Conservation (phyloP, 2,113 vertebrate genomes). For the Chaetorhynchus papuensis region DNA sequence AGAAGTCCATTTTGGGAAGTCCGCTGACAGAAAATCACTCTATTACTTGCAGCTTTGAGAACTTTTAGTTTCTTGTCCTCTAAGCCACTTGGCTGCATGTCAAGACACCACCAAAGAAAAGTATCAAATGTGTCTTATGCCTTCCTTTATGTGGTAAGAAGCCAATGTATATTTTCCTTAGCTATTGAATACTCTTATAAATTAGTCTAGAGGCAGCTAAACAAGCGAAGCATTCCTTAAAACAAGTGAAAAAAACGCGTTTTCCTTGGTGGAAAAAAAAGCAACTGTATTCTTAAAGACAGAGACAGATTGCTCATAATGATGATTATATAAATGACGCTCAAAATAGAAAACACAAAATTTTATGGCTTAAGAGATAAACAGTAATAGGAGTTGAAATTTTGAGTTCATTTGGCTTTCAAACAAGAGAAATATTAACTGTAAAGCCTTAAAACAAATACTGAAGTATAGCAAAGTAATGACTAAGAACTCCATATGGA, state of each 20-base stretch:
- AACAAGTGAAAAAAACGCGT: not conserved
- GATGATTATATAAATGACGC: not conserved
- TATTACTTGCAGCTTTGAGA: not conserved
- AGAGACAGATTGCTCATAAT: not conserved
- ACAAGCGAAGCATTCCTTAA: not conserved
- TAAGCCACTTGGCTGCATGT: not conserved
- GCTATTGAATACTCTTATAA: not conserved
- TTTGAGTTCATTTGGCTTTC: not conserved
- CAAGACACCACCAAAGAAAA: not conserved
- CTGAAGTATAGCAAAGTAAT: not conserved
- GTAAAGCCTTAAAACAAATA: not conserved
- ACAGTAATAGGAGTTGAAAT: not conserved
- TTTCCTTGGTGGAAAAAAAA: not conserved
- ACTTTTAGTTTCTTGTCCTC: not conserved
- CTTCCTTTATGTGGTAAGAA: not conserved
- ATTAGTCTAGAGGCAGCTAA: not conserved
- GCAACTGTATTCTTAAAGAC: not conserved
- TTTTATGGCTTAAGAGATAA: not conserved
- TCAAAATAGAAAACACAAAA: not conserved
- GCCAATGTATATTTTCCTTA: not conserved
- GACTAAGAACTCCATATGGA: not conserved
- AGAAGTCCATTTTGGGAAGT: not conserved
- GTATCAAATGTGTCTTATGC: not conserved
- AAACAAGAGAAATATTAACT: not conserved
- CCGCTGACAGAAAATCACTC: not conserved